These are phyloP conservation scores for Embidobia sp. DNA, from an alignment of 2,888 invertebrate species.

Conservation along the genomic window DNA sequence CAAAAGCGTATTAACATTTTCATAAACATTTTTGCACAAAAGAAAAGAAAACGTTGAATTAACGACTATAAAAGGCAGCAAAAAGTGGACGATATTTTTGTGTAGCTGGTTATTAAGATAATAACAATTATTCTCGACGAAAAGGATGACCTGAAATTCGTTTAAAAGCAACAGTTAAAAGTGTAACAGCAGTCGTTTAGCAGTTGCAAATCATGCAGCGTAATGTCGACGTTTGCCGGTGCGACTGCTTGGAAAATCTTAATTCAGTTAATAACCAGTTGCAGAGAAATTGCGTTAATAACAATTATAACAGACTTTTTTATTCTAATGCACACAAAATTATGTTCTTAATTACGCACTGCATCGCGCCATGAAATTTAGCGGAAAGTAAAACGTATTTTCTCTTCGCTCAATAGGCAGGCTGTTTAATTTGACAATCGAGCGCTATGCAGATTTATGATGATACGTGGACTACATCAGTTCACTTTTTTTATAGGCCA, in stretches of 20 bases:
- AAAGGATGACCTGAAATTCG: too few relatives aligned
- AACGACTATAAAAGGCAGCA: too few relatives aligned
- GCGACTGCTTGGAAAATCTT: not conserved
- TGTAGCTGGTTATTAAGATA: too few relatives aligned
- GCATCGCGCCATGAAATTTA: conserved; percentile 8
- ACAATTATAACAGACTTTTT: conserved; percentile 28
- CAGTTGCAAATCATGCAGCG: conserved; percentile 12
- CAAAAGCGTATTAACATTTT: too few relatives aligned
- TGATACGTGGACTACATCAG: conserved; percentile 6
- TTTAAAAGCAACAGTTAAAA: too few relatives aligned
- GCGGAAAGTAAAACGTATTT: conserved; percentile 48
- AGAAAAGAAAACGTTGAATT: too few relatives aligned
- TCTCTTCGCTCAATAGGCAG: conserved; percentile 28
- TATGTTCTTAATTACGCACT: conserved; percentile 25
- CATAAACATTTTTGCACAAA: too few relatives aligned
- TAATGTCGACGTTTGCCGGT: conserved; percentile 7
- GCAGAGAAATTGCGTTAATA: conserved; percentile 22
- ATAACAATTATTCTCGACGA: too few relatives aligned
- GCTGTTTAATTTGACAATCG: conserved; percentile 46
- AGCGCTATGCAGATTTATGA: conserved; percentile 23
- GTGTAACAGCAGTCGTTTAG: not conserved
- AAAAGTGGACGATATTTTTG: too few relatives aligned
- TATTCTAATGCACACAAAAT: conserved; percentile 19
- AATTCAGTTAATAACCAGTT: conserved; percentile 7
- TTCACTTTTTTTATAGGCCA: conserved; percentile 27